Base-by-base conservation (phyloP, 64 coral and sea anemone species). In the Dendronephthya gigantea region DNA sequence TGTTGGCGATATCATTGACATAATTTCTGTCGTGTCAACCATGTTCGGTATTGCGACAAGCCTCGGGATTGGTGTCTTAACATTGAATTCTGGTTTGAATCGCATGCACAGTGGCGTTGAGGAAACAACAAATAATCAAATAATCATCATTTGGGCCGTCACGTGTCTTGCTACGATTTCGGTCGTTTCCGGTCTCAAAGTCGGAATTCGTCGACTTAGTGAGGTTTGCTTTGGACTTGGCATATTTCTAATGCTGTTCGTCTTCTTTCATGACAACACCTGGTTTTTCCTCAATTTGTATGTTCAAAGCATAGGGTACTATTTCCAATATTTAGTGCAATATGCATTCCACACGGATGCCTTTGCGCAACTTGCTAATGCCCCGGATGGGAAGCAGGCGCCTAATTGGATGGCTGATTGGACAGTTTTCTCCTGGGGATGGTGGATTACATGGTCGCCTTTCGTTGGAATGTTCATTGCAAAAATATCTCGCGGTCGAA, bases 231-330 rank as follows among this genome's bases (percentile, higher is more conserved):
- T 66, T 14, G 58, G 58, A n/a, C 58, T 66, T 66, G 58, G 58
- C 14, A n/a, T 66, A 66, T 66, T 66, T 66, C 58, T 66, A 66
- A 66, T 66, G 58, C 58, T 66, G 58, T 66, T 66, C 58, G 58
- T 66, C 14, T 66, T 66, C 58, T 66, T 66, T 66, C 58, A 66
- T 66, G 58, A 66, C 58, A 66, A 66, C 29, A 66, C 58, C 6
- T 66, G 58, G 58, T 66, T 66, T 66, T 66, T 66, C 58, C 58
- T 66, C 29, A 66, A 66, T 30, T 66, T 66, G 58, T 66, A 66
- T 30, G 58, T 66, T 22, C 58, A 66, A 66, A 66, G 58, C 14
- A n/a, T 66, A 8, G 58, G 58, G 5, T 66, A 66, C 58, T 66
- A 66, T 30, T 66, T 3, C 19, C 58, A 66, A 14, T 66, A 30